A percentile compares a stretch with the other conserved stretches of the same genome.
These are phyloP conservation scores for Phlogophora meticulosa DNA, from an alignment of 2,888 invertebrate genomes.

Conservation along the genomic window DNA sequence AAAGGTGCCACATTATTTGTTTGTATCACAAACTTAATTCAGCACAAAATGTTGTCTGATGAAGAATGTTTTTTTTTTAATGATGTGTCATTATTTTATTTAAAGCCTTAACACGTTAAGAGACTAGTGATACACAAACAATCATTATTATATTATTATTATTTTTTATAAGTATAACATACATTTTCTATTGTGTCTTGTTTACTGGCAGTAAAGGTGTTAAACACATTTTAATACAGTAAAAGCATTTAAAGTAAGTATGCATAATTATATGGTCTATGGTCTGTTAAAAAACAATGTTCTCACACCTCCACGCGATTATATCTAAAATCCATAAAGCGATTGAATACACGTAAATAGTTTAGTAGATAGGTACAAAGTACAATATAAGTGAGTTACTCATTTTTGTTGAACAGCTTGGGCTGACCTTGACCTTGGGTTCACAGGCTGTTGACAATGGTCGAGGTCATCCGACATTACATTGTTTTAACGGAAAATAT, in stretches of 20 bases:
- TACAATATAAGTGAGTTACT: constrained; percentile 45
- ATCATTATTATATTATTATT: no score
- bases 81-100: neutral
- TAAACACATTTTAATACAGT: no score
- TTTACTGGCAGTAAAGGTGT: no score
- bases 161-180: no score
- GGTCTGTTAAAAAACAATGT: constrained; percentile 4
- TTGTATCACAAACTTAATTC: constrained; percentile 3
- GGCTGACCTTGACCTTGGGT: constrained; percentile 40
- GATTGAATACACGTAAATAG: constrained; percentile 60
- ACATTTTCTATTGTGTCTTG: no score
- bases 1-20: constrained; percentile 12
- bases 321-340: constrained; percentile 41
- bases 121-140: no score
- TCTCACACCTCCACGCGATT: constrained; percentile 47
- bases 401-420: constrained; percentile 43
- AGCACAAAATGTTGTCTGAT: neutral
- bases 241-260: no score
- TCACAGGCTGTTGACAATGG: constrained; percentile 56
- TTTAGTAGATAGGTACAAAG: constrained; percentile 2
- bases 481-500: constrained; percentile 58
- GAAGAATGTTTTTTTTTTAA: constrained; percentile 4
- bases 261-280: no score
- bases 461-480: constrained; percentile 42
- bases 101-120: no score